Conservation (phyloP, 1,140 invertebrate genomes). For the Hylyphantes graminicola region DNA sequence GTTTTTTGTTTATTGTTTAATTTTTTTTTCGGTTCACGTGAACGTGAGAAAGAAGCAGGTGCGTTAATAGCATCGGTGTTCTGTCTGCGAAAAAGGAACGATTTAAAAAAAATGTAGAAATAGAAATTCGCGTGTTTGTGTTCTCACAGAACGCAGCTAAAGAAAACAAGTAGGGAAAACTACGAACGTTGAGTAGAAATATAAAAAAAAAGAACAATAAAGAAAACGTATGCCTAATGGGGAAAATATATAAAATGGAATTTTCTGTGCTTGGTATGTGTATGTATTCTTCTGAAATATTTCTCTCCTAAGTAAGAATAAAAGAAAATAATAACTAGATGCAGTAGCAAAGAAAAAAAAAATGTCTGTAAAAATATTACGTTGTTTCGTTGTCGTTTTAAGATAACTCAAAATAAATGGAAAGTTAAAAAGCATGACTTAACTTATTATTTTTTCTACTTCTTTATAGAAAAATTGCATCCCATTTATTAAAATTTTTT, state of each 20-base stretch:
- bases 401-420: conserved; percentile 15
- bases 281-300: conserved; percentile 21
- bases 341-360: conserved; percentile 1
- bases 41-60: conserved; percentile 58
- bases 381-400: conserved; percentile 15
- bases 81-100: conserved; percentile 25
- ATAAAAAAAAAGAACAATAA: conserved; percentile 15
- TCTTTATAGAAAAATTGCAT: conserved; percentile 14
- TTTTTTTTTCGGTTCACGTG: conserved; percentile 10
- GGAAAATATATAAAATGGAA: conserved; percentile 43
- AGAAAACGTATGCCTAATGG: conserved; percentile 30
- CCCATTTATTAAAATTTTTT: not conserved
- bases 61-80: conserved; percentile 46
- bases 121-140: conserved; percentile 49
- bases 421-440: conserved; percentile 15
- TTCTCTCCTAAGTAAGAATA: conserved; percentile 22
- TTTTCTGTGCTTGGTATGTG: not conserved
- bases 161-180: conserved; percentile 34
- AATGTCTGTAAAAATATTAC: conserved; percentile 15
- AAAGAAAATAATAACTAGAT: conserved; percentile 12
- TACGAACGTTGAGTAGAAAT: conserved; percentile 1
- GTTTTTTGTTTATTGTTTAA: not conserved
- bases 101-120: conserved; percentile 13
- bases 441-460: not conserved
- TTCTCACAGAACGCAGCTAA: conserved; percentile 35